These are phyloP conservation scores for Dasypus novemcinctus DNA, from an alignment of 2,113 vertebrate species.

Conservation along the genomic window DNA sequence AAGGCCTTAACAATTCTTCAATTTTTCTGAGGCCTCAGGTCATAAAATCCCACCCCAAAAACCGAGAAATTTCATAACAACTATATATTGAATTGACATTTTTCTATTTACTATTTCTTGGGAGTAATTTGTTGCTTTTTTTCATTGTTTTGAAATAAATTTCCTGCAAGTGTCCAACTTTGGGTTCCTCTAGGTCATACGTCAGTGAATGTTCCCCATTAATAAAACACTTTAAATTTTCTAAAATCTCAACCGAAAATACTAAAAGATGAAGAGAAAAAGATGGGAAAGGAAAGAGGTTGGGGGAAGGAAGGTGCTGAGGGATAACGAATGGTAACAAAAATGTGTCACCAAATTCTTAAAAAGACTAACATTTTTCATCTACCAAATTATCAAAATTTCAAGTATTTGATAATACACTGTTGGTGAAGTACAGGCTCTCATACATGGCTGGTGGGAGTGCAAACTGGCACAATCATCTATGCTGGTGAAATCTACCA, in stretches of 20 bases:
- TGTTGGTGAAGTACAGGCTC: background rate
- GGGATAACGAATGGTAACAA: background rate
- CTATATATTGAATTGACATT: background rate
- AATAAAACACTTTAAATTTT: background rate
- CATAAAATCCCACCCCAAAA: conserved; percentile 20
- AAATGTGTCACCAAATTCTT: background rate
- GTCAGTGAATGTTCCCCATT: background rate
- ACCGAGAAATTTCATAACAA: background rate
- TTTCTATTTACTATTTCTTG: background rate
- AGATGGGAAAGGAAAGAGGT: background rate
- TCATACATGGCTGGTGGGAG: background rate
- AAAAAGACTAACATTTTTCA: background rate
- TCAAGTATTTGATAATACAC: background rate
- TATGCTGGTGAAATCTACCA: background rate
- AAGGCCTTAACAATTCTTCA: background rate
- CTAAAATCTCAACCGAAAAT: conserved; percentile 1
- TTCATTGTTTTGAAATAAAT: background rate
- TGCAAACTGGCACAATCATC: background rate
- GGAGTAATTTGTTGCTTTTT: background rate
- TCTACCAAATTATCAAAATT: background rate
- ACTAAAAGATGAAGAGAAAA: background rate
- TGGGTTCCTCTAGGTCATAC: background rate
- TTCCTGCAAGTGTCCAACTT: background rate
- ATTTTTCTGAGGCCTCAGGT: background rate
- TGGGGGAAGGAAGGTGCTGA: background rate